Percentiles rank a stretch among this genome's conserved stretches.
phyloP scores from a whole-genome alignment of 2,797 vertebrate species.

The Hybognathus amarus region DNA sequence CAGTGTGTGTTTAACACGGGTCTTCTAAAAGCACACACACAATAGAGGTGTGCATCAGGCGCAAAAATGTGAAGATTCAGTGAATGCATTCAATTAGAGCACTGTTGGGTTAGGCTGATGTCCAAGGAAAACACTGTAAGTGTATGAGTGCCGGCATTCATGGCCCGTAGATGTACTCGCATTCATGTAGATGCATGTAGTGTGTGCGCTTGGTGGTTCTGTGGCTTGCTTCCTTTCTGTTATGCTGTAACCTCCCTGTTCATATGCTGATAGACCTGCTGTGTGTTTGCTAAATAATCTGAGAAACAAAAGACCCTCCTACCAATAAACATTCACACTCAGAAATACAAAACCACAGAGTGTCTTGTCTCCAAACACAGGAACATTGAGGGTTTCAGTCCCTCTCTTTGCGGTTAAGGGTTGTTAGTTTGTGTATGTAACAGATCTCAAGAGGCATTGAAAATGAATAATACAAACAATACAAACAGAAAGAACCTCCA shows the following conservation, averaged over 20 bases:
- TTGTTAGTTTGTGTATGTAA: conserved; percentile 15
- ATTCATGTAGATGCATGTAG: conserved; percentile 9
- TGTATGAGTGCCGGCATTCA: conserved; percentile 16
- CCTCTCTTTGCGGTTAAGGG: conserved; percentile 21
- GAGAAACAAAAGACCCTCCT: conserved; percentile 38
- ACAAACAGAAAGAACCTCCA: not conserved
- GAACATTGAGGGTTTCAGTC: not conserved
- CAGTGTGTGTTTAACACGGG: not conserved
- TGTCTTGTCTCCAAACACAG: conserved; percentile 25
- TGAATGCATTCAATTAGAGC: conserved; percentile 12
- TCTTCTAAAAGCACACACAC: not conserved
- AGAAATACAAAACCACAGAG: conserved; percentile 29
- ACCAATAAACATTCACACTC: conserved; percentile 6
- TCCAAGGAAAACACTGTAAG: conserved; percentile 43
- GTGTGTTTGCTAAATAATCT: conserved; percentile 25
- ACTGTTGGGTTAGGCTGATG: conserved; percentile 20
- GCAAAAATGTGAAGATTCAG: conserved; percentile 9
- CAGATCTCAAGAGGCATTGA: not conserved
- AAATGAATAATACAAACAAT: conserved; percentile 19
- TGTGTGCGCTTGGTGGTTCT: conserved; percentile 3
- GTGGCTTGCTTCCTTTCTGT: conserved; percentile 21
- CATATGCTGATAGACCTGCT: conserved; percentile 48
- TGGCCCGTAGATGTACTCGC: not conserved
- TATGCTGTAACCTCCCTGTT: not conserved
- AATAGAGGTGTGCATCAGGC: not conserved